A percentile compares a stretch with the other conserved stretches of the same genome.
phyloP scores from a whole-genome alignment of 2,113 vertebrate species.

The Gracilinanus agilis region DNA sequence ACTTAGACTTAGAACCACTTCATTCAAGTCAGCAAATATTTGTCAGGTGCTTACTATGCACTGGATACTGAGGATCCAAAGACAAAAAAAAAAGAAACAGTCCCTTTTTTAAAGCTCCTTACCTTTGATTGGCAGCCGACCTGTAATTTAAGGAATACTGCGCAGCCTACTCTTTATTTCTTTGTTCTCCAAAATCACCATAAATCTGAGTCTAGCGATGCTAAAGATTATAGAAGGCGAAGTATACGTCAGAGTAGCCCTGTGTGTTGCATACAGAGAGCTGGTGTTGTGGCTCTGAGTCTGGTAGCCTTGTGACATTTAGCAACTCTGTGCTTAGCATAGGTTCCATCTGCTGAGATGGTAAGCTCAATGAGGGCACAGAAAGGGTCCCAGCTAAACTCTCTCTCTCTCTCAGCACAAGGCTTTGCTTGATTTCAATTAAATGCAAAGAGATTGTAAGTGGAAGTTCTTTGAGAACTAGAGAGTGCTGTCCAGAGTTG shows the following conservation, averaged over 20 bases:
- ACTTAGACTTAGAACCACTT: not conserved
- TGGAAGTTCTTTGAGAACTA: conserved; percentile 9
- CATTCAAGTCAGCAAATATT: not conserved
- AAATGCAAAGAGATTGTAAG: not conserved
- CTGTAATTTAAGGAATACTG: not conserved
- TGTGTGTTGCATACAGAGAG: conserved; percentile 77
- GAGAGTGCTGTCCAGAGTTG: not conserved
- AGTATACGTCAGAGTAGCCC: conserved; percentile 12
- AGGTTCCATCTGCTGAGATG: not conserved
- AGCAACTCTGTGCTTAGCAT: not conserved
- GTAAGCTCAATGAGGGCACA: not conserved
- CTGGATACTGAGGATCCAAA: not conserved
- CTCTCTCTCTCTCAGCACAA: not conserved
- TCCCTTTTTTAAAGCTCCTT: not conserved
- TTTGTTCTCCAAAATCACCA: conserved; percentile 19
- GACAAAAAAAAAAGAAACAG: not conserved
- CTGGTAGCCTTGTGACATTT: not conserved
- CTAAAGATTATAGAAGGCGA: not conserved
- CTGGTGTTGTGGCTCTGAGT: not conserved
- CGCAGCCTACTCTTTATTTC: not conserved
- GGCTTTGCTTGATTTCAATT: not conserved
- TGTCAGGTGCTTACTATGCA: not conserved
- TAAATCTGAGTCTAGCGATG: conserved; percentile 24
- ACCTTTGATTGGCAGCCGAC: not conserved
- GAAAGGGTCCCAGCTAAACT: not conserved